Evolutionary conservation across 2,797 vertebrate genomes (phyloP), one percentile per base, ranked within the genome.

Genomic region (Falco rusticolus): DNA sequence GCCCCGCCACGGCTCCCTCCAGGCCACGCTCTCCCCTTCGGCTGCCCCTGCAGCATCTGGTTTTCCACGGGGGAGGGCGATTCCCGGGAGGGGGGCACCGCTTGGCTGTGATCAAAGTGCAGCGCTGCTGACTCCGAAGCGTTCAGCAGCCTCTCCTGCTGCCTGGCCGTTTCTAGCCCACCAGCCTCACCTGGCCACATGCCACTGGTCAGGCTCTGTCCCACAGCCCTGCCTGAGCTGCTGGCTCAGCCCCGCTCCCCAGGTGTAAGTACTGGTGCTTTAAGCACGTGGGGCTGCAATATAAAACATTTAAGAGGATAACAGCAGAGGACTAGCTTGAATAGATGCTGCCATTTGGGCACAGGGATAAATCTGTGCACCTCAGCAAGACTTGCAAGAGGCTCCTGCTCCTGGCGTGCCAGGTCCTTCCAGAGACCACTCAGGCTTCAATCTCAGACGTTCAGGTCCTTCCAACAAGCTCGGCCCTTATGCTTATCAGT

Each of bases 11-110:
- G 28, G 48, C 24, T 56, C n/a, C 16, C 48, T 29, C n/a, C 34
- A 24, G 66, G 76, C 34, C 59, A 22, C 3, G 5, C 8, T 28
- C 14, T 21, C 34, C 45, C 50, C 51, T 56, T 63, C 28, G 68
- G 34, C 51, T 39, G 60, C n/a, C 56, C 29, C 41, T 17, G 7
- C 71, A 19, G 56, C 53, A 6, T 3, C 39, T 0, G 2, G 51
- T 28, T 33, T 51, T 6, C 16, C 33, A 1, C 6, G 8, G 11
- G 1, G 11, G 74, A 74, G 13, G 21, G 45, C 0, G 29, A 16
- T 37, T 64, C 19, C 54, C 37, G 68, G 56, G 74, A 51, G 31
- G 6, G 20, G 22, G 8, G 14, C 17, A 11, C 13, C 14, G 7
- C 54, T 26, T 13, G 20, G 31, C 71, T 20, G 53, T 10, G 5